A percentile compares a stretch with the other conserved stretches of the same genome.
phyloP scores from a whole-genome alignment of 2,797 vertebrate genomes.

The Enteromius trimaculatus region DNA sequence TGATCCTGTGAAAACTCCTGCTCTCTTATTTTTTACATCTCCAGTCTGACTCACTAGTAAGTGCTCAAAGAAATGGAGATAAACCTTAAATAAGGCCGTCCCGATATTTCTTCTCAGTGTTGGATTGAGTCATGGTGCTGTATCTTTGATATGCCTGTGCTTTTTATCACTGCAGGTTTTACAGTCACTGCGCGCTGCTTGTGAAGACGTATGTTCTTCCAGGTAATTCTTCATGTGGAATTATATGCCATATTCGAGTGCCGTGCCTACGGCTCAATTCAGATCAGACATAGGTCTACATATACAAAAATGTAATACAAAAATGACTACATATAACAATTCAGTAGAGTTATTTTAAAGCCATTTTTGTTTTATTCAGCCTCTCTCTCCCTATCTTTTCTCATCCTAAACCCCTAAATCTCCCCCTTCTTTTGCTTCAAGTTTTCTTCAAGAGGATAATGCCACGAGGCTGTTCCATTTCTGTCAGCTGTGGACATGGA shows the following conservation, averaged over 20 bases:
- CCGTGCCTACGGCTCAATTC: background rate
- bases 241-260: background rate
- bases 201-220: background rate
- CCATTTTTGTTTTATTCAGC: slow-evolving; percentile 13
- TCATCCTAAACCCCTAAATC: slow-evolving; percentile 2
- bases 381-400: background rate
- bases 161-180: slow-evolving; percentile 2
- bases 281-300: background rate
- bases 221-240: slow-evolving; percentile 18
- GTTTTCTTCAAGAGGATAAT: background rate
- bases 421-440: background rate
- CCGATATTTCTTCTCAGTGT: background rate
- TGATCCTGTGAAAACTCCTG: background rate
- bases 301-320: background rate
- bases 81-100: background rate
- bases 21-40: background rate
- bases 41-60: background rate
- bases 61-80: background rate
- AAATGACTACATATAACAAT: background rate
- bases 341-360: background rate
- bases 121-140: background rate
- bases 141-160: slow-evolving; percentile 4
- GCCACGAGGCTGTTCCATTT: slow-evolving; percentile 48
- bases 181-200: slow-evolving; percentile 4
- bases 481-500: slow-evolving; percentile 43